A percentile compares a stretch with the other conserved stretches of the same genome.
Evolutionary conservation across 2,888 invertebrate species (phyloP).

Genomic region (Drosophila ochracea): DNA sequence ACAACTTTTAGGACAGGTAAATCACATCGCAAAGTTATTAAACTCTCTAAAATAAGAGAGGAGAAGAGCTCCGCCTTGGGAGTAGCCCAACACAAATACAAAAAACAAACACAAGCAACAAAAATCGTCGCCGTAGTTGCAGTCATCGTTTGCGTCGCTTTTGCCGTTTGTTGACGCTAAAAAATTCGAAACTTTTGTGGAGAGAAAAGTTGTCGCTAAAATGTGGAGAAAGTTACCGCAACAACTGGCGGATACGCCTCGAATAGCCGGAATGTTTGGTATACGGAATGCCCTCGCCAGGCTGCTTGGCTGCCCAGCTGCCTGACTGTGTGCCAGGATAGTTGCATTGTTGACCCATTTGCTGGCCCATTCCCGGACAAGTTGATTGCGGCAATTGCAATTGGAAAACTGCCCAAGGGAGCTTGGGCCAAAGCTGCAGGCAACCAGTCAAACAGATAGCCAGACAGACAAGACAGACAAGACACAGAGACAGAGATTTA

Average conservation of each 20-base stretch:
- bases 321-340: constrained; percentile 40
- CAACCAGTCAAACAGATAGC: constrained; percentile 34
- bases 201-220: constrained; percentile 77
- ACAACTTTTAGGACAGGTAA: constrained; percentile 26
- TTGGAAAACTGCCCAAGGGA: constrained; percentile 77
- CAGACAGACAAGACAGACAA: constrained; percentile 15
- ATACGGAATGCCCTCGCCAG: constrained; percentile 3
- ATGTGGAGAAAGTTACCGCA: constrained; percentile 79
- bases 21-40: constrained; percentile 31
- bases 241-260: constrained; percentile 48
- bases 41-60: constrained; percentile 19
- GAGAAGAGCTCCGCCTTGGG: constrained; percentile 60
- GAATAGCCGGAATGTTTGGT: constrained; percentile 15
- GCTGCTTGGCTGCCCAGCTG: constrained; percentile 14
- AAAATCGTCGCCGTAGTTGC: constrained; percentile 45
- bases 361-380: constrained; percentile 65
- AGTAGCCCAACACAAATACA: constrained; percentile 75
- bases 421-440: constrained; percentile 35
- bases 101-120: constrained; percentile 70
- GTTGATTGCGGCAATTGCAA: constrained; percentile 78
- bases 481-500: neutral
- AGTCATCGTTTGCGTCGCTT: constrained; percentile 60
- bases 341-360: constrained; percentile 75
- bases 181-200: constrained; percentile 74
- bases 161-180: constrained; percentile 77